Percentiles rank a stretch among this genome's conserved stretches.
These are phyloP conservation scores for Ceratosolen fusciceps DNA, from an alignment of 1,140 invertebrate species.

Conservation along the genomic window DNA sequence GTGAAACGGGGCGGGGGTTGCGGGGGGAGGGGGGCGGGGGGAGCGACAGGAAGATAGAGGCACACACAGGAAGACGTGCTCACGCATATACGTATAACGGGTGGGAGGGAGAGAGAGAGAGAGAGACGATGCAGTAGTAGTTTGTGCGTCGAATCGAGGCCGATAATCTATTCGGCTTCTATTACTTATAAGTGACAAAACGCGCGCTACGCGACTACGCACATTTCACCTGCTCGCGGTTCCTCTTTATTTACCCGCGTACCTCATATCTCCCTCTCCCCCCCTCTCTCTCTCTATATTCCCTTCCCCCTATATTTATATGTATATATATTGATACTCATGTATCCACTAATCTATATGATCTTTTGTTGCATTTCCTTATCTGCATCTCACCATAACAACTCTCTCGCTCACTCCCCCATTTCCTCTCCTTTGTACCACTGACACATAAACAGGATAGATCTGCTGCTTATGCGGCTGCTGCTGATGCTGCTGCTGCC, in stretches of 20 bases:
- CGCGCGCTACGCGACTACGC: conserved; percentile 32
- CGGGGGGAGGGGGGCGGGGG: neutral
- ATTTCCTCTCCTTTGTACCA: neutral
- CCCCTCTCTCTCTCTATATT: neutral
- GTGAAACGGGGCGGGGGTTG: neutral
- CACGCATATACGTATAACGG: neutral
- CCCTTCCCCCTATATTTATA: too few species aligned
- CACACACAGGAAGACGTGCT: neutral
- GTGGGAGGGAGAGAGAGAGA: conserved; percentile 7
- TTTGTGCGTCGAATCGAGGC: neutral
- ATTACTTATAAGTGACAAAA: conserved; percentile 43
- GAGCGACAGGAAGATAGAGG: neutral
- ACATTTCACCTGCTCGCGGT: conserved; percentile 1
- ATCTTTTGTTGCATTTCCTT: neutral
- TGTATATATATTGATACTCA: too few species aligned
- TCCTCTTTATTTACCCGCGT: conserved; percentile 12
- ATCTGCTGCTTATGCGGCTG: too few species aligned
- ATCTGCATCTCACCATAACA: too few species aligned
- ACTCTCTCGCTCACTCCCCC: neutral
- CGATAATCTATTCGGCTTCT: conserved; percentile 37
- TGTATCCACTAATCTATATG: neutral
- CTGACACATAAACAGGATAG: neutral
- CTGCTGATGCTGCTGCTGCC: too few species aligned
- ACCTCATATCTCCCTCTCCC: neutral
- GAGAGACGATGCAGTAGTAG: neutral